Conservation (phyloP, 2,888 invertebrate genomes). For the Dascillus cervinus region DNA sequence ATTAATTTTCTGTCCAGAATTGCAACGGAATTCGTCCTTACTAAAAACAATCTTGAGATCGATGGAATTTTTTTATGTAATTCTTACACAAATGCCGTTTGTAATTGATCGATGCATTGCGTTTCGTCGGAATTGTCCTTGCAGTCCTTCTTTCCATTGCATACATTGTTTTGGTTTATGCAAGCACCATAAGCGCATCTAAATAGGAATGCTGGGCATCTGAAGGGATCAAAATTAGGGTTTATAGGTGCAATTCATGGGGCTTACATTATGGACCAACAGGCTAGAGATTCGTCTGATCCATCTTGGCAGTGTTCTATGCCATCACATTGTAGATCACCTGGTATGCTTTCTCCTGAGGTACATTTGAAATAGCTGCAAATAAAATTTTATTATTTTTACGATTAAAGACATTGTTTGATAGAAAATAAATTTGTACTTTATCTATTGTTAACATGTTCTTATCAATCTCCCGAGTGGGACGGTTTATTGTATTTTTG, state of each 20-base stretch:
- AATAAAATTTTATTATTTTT: too few relatives aligned
- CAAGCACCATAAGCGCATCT: constrained; percentile 39
- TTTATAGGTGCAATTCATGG: background rate
- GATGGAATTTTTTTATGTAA: too few relatives aligned
- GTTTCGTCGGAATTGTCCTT: constrained; percentile 27
- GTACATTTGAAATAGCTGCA: too few relatives aligned
- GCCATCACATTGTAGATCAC: constrained; percentile 43
- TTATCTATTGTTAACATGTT: too few relatives aligned
- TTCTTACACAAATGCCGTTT: too few relatives aligned
- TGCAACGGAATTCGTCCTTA: constrained; percentile 25
- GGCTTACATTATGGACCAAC: background rate
- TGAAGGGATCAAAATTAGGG: background rate
- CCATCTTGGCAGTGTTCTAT: constrained; percentile 39
- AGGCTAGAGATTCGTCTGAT: constrained; percentile 7
- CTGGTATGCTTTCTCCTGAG: constrained; percentile 39
- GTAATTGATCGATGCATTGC: too few relatives aligned
- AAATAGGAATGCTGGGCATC: constrained; percentile 13
- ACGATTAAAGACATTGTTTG: too few relatives aligned
- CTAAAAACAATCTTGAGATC: too few relatives aligned
- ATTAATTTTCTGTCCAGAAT: constrained; percentile 30
- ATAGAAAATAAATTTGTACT: too few relatives aligned
- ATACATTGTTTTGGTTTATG: constrained; percentile 35
- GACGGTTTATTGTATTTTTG: too few relatives aligned
- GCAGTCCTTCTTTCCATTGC: constrained; percentile 44
- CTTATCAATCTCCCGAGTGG: too few relatives aligned